Conservation (phyloP, 2,888 invertebrate species). For the Zaprionus bogoriensis region DNA sequence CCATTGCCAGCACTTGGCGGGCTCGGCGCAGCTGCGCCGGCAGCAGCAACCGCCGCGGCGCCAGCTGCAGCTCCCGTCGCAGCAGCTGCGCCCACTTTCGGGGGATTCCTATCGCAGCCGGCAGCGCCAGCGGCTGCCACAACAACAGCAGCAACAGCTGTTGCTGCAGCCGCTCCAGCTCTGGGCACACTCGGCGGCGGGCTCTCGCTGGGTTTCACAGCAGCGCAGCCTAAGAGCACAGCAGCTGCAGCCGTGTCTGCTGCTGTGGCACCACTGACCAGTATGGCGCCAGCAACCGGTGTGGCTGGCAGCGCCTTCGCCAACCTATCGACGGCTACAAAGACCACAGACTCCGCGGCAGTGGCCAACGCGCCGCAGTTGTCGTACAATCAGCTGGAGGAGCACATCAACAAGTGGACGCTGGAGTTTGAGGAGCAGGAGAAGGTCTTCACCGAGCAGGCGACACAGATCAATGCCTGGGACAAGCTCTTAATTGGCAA, state of each 20-base stretch:
- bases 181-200: slow-evolving; percentile 44
- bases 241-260: slow-evolving; percentile 17
- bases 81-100: slow-evolving; percentile 40
- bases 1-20: slow-evolving; percentile 32
- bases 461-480: slow-evolving; percentile 97
- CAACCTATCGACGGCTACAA: slow-evolving; percentile 74
- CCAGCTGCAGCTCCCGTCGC: slow-evolving; percentile 34
- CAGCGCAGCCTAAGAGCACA: slow-evolving; percentile 44
- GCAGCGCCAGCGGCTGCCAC: slow-evolving; percentile 11
- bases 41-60: slow-evolving; percentile 24
- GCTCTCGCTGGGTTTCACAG: slow-evolving; percentile 34
- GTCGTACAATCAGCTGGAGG: slow-evolving; percentile 93
- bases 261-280: slow-evolving; percentile 32
- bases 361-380: slow-evolving; percentile 84
- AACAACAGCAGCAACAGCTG: slow-evolving; percentile 20
- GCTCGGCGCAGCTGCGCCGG: slow-evolving; percentile 26
- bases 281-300: slow-evolving; percentile 28
- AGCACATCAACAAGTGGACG: slow-evolving; percentile 97
- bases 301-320: slow-evolving; percentile 57
- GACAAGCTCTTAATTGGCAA: slow-evolving; percentile 94
- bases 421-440: slow-evolving; percentile 96
- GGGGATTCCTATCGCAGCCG: slow-evolving; percentile 54
- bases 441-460: slow-evolving; percentile 95
- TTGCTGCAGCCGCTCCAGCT: slow-evolving; percentile 4
- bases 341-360: slow-evolving; percentile 78